Conservation (phyloP, 2,888 invertebrate species). For the Latheticus oryzae region DNA sequence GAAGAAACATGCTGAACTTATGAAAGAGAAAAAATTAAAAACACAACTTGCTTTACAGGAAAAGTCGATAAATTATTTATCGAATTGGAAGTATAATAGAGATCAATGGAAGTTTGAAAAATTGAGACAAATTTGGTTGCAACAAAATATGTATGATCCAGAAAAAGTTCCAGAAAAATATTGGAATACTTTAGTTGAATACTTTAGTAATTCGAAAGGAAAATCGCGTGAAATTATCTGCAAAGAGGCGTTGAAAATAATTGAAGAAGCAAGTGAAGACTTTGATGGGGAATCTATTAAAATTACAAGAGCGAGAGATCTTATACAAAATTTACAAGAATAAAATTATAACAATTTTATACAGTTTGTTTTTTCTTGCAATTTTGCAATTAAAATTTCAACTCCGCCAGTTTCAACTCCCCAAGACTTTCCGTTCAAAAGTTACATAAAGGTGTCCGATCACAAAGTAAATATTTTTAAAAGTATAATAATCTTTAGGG, state of each 20-base stretch:
- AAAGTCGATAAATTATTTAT: conserved; percentile 75
- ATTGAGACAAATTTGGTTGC: conserved; percentile 80
- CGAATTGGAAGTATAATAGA: conserved; percentile 78
- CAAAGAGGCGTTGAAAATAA: conserved; percentile 73
- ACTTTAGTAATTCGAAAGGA: conserved; percentile 78
- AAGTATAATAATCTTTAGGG: no score
- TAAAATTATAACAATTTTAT: conserved; percentile 50
- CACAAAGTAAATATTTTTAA: no score
- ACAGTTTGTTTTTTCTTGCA: neutral
- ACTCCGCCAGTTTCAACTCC: no score
- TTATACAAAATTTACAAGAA: conserved; percentile 74
- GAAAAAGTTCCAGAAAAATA: conserved; percentile 71
- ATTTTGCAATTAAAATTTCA: neutral
- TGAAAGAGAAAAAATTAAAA: conserved; percentile 69
- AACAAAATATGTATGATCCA: conserved; percentile 75
- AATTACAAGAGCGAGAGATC: conserved; percentile 73
- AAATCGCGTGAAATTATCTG: conserved; percentile 72
- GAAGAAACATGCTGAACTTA: conserved; percentile 71
- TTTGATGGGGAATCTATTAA: conserved; percentile 65
- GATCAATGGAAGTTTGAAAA: conserved; percentile 86
- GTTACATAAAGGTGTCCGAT: no score
- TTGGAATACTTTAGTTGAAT: conserved; percentile 77
- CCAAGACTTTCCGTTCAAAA: no score
- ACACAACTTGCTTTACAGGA: conserved; percentile 70
- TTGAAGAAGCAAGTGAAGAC: conserved; percentile 71